Percentiles rank a stretch among this genome's conserved stretches.
Evolutionary conservation across 2,113 vertebrate genomes (phyloP).

Genomic region (Lasiurus cinereus): DNA sequence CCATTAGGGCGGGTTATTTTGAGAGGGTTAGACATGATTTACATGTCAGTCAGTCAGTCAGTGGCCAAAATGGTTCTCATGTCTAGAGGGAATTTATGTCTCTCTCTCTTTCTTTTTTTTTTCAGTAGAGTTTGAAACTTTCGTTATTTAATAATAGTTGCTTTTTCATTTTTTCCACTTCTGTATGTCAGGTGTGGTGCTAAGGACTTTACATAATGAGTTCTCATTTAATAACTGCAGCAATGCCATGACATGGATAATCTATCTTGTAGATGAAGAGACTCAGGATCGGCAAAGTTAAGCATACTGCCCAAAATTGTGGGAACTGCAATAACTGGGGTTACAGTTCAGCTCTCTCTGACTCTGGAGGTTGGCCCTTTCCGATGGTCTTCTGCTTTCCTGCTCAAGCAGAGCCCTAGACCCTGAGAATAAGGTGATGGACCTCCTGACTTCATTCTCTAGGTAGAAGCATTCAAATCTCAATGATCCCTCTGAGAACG

Average conservation of each 20-base stretch:
- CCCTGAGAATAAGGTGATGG: not conserved
- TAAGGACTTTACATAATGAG: not conserved
- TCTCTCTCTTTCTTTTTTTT: constrained; percentile 43
- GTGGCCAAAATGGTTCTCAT: constrained; percentile 37
- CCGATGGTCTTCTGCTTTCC: not conserved
- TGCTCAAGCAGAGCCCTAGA: not conserved
- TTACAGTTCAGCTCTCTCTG: constrained; percentile 2
- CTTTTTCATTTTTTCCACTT: constrained; percentile 38
- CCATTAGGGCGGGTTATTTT: constrained; percentile 70
- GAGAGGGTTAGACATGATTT: constrained; percentile 74
- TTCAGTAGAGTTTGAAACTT: constrained; percentile 41
- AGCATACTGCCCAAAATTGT: not conserved
- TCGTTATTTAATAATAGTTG: constrained; percentile 61
- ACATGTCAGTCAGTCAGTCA: constrained; percentile 68
- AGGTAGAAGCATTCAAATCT: not conserved
- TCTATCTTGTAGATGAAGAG: not conserved
- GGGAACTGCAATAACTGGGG: not conserved
- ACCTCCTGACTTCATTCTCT: not conserved
- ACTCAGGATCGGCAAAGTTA: not conserved
- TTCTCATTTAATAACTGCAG: not conserved
- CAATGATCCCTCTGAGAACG: not conserved
- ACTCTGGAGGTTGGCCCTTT: not conserved
- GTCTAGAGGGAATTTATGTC: constrained; percentile 58
- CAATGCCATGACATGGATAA: not conserved
- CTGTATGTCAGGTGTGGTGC: not conserved